Base-by-base conservation (phyloP, 1,140 invertebrate genomes). In the Helicoverpa zea region DNA sequence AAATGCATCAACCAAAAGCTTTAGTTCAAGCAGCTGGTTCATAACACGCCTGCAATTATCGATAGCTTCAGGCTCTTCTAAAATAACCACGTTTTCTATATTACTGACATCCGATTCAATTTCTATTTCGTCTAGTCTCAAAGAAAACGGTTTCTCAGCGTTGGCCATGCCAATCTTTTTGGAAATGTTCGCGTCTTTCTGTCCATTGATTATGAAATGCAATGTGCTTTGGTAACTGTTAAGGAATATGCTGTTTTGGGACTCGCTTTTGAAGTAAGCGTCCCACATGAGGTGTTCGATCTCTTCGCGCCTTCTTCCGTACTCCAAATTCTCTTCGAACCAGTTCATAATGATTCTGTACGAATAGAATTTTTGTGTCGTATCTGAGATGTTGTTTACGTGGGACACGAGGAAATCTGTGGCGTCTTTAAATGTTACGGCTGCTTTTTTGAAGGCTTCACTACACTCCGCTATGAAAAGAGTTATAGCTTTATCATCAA, bases 391-490 rank as follows among this genome's bases (percentile, higher is more conserved):
- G 82, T 95, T 93, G 56, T 95, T 93, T 3, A 95, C 92, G 80
- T 96, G 92, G 52, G 95, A 86, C 5, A 95, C 89, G 18, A 96
- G 95, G 90, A 97, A 97, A 83, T 95, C 90, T 11, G 95, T 95
- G 10, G 95, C 95, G 56, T 94, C 90, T 80, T 95, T 90, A 56
- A 95, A 95, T 9, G 92, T 84, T 1, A 97, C 95, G 1, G 95
- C 86, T 51, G 96, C 93, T 78, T 95, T 91, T 85, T 95, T 94
- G 80, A 97, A 96, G 74, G 96, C 95, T 77, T 91, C 84, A 66
- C 96, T 95, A 84, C 96, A 96, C 81, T 95, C 89, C 12, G 93
- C 92, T 92, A 96, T 96, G 87, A 96, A 97, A 2, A 89, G 63
- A 14, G 93, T 92, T 10, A 94, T 81, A 59, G 94, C 86, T 80